Conservation (phyloP, 2,113 vertebrate species). For the Aspiorhynchus laticeps region DNA sequence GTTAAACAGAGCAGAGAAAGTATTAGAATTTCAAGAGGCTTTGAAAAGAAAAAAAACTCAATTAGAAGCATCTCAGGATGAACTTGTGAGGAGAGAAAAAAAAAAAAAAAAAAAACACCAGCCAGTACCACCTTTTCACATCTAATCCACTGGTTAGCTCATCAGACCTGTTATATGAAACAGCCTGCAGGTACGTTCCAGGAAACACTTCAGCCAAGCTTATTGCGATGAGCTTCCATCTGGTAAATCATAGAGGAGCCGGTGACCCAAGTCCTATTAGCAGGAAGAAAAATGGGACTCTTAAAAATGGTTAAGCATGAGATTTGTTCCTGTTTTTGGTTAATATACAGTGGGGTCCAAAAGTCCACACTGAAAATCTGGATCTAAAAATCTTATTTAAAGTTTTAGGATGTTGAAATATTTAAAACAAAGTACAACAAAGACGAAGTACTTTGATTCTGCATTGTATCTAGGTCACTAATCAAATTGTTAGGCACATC, state of each 20-base stretch:
- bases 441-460: neutral
- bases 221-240: neutral
- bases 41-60: conserved; percentile 13
- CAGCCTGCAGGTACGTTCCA: conserved; percentile 1
- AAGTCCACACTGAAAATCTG: conserved; percentile 1
- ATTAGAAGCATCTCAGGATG: neutral
- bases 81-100: neutral
- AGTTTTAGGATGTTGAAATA: conserved; percentile 3
- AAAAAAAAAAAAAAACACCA: neutral
- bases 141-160: conserved; percentile 9
- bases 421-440: neutral
- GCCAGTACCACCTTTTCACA: conserved; percentile 9
- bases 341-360: neutral
- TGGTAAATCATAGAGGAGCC: neutral
- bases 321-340: neutral
- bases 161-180: conserved; percentile 21
- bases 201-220: neutral
- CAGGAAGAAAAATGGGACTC: neutral
- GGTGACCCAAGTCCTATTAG: neutral
- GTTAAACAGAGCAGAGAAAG: conserved; percentile 40
- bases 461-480: neutral
- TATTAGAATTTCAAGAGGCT: conserved; percentile 35
- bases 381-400: neutral
- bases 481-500: neutral
- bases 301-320: conserved; percentile 1